These are phyloP conservation scores for Cryptophagus acutangulus DNA, from an alignment of 2,888 invertebrate species.

Conservation along the genomic window DNA sequence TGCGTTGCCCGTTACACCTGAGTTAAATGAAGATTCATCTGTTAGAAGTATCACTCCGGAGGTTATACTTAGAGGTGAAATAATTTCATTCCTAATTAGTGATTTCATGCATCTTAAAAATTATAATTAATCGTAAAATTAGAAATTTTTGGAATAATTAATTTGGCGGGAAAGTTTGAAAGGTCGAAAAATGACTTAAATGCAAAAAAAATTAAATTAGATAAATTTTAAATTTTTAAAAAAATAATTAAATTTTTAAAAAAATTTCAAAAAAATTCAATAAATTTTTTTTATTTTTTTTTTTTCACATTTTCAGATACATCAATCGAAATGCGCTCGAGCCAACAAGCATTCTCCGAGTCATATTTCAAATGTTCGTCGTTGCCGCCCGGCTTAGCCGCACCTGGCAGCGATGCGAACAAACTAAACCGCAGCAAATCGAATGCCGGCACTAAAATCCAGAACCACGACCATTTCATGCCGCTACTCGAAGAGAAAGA, in stretches of 20 bases:
- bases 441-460: slow-evolving; percentile 45
- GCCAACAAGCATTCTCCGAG: slow-evolving; percentile 39
- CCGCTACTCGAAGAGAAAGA: slow-evolving; percentile 42
- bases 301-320: slow-evolving; percentile 46
- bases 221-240: no score
- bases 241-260: no score
- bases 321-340: slow-evolving; percentile 44
- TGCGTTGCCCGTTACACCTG: slow-evolving; percentile 67
- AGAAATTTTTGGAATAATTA: no score
- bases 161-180: no score
- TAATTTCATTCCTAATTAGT: slow-evolving; percentile 19
- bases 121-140: no score
- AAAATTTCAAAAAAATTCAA: no score
- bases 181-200: no score
- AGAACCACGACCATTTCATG: slow-evolving; percentile 35
- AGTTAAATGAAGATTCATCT: slow-evolving; percentile 70
- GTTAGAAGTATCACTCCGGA: slow-evolving; percentile 60
- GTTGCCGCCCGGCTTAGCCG: slow-evolving; percentile 57
- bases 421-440: slow-evolving; percentile 52
- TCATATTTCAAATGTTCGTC: slow-evolving; percentile 61
- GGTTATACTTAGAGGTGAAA: slow-evolving; percentile 43
- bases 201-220: no score
- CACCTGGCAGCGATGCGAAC: slow-evolving; percentile 48
- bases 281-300: no score
- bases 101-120: background rate